Base-by-base conservation (phyloP, 2,888 invertebrate species). In the Chaetogeoica ovagalla region DNA sequence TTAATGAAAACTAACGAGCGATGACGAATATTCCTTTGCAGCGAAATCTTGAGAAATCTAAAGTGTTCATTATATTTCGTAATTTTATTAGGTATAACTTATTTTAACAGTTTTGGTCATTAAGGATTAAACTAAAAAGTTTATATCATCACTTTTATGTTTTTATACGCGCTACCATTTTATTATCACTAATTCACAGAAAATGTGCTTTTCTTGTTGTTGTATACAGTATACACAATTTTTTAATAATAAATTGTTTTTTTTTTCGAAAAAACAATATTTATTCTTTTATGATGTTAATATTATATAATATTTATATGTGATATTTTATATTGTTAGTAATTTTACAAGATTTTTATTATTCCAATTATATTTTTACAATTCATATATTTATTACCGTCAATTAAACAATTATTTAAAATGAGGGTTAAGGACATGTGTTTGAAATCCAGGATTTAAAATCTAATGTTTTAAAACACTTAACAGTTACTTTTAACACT, bases 41-140 rank as follows among this genome's bases (percentile, higher is more conserved):
- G 21, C 21, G 43, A 43, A 66, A 66, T 66, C 66, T 43, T 15
- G 7, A 57, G 37, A 70, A 57, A 70, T 70, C 55, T 57, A 37
- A 70, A 71, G 39, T 57, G 57, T 71, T 59, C 57, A 71, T 71
- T 59, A 71, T 59, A 59, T 59, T 39, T 57, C 57, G 37, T n/a
- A 37, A 57, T 70, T 70, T 71, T 37, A 71, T 71, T 71, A 39
- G 9, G 39, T 71, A 39, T 59, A 59, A 21, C 37, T 39, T 59
- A 71, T 55, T 55, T 19, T 55, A 71, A 71, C 57, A 59, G 39
- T 71, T 71, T 71, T 39, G 17, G 57, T 39, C 57, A 21, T 71
- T 59, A 71, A 39, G 57, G 21, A 30, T 57, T 57, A 57, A 30
- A 39, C 7, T 55, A 57, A n/a, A 57, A 70, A 70, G 21, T 59